phyloP scores from a whole-genome alignment of 2,113 vertebrate species.

The Bubo bubo region DNA sequence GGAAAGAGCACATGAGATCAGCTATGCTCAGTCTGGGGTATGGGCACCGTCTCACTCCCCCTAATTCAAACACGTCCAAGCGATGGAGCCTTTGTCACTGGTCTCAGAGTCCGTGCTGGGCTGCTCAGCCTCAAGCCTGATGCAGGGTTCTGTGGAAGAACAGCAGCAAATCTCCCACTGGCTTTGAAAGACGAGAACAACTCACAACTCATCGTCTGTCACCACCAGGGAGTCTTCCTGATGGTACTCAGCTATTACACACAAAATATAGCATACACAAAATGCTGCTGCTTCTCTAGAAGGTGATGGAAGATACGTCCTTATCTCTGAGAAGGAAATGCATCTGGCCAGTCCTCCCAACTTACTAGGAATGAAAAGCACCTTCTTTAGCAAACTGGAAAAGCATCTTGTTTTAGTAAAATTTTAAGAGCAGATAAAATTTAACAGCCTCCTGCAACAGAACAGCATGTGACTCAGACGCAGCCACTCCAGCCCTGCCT shows the following conservation, averaged over 20 bases:
- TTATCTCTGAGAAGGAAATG: neutral
- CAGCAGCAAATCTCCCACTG: neutral
- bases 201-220: neutral
- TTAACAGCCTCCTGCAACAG: neutral
- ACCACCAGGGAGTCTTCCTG: neutral
- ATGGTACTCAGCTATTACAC: neutral
- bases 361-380: neutral
- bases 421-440: neutral
- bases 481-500: neutral
- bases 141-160: rapidly evolving
- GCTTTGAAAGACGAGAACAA: neutral
- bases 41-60: neutral
- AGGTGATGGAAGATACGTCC: neutral
- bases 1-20: neutral
- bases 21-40: neutral
- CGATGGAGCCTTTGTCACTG: neutral
- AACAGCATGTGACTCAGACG: neutral
- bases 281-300: neutral
- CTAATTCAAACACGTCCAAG: neutral
- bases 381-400: neutral
- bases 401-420: neutral
- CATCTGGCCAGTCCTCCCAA: neutral
- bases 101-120: neutral
- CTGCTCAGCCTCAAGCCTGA: neutral
- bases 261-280: neutral